Base-by-base conservation (phyloP, 2,888 invertebrate genomes). In the Saturnia pavonia region DNA sequence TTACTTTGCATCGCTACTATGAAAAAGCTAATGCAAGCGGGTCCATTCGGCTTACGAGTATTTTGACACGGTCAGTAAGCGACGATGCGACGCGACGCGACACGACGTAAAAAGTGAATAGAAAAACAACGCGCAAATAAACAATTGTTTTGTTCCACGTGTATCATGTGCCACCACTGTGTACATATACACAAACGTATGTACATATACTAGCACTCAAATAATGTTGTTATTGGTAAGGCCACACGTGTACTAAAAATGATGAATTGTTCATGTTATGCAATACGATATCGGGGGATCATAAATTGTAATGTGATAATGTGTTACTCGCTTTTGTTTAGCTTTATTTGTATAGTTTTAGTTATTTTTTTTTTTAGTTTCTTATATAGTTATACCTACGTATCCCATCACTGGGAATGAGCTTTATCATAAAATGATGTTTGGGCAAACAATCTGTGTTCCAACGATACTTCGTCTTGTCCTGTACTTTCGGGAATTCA, bases 321-420 rank as follows among this genome's bases (percentile, higher is more conserved):
- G 40, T 65, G 65, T 40, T 65, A 12, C 40, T 51, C 66, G 57
- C 51, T 48, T 71, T 65, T 60, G 22, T 54, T 65, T 71, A 48
- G 70, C 69, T 73, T 51, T 69, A 67, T 69, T 48, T 19, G 71
- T 69, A 70, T 74, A 70, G 70, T 72, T 48, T 19, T n/a, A 19
- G 16, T 4, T 19, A 34, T 34, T 34, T 34, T 34, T 34, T n/a
- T n/a, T n/a, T n/a, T n/a, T n/a, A n/a, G n/a, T n/a, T n/a, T n/a
- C n/a, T n/a, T n/a, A n/a, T n/a, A n/a, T n/a, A n/a, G n/a, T n/a
- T n/a, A n/a, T n/a, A n/a, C n/a, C n/a, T n/a, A n/a, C n/a, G n/a
- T n/a, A n/a, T n/a, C n/a, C n/a, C n/a, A n/a, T n/a, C n/a, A n/a
- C n/a, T 48, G 19, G 7, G 7, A 48, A 48, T 19, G 19, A 48